These are phyloP conservation scores for Amazona vittata DNA, from an alignment of 2,113 vertebrate genomes.

Conservation along the genomic window DNA sequence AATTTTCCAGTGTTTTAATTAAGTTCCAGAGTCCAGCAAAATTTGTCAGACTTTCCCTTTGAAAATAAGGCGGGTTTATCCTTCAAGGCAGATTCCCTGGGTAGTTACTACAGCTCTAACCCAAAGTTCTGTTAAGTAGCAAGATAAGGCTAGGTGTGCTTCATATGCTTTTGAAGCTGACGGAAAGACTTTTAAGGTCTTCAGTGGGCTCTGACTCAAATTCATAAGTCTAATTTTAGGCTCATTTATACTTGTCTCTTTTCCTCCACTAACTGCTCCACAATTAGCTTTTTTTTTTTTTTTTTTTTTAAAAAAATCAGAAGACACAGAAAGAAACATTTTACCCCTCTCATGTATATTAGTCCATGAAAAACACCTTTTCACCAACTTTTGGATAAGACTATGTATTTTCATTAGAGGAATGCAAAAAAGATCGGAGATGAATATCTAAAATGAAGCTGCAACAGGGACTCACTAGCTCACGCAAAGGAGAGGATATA, in stretches of 20 bases:
- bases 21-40: constrained; percentile 37
- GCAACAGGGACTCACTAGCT: not conserved
- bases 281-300: not conserved
- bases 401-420: not conserved
- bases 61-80: not conserved
- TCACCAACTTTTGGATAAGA: not conserved
- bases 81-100: not conserved
- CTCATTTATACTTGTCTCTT: not conserved
- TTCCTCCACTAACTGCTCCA: not conserved
- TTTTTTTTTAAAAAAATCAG: not conserved
- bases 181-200: not conserved
- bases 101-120: not conserved
- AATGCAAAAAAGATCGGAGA: not conserved
- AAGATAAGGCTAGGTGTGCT: not conserved
- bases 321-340: not conserved
- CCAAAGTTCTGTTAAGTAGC: not conserved
- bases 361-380: not conserved
- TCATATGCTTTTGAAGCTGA: not conserved
- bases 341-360: not conserved
- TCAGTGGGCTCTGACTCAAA: not conserved
- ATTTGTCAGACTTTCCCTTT: not conserved
- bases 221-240: not conserved
- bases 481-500: not conserved
- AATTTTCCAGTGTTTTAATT: constrained; percentile 66
- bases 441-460: not conserved